Conservation (phyloP, 2,797 vertebrate genomes). For the Atherinosoma microstoma region DNA sequence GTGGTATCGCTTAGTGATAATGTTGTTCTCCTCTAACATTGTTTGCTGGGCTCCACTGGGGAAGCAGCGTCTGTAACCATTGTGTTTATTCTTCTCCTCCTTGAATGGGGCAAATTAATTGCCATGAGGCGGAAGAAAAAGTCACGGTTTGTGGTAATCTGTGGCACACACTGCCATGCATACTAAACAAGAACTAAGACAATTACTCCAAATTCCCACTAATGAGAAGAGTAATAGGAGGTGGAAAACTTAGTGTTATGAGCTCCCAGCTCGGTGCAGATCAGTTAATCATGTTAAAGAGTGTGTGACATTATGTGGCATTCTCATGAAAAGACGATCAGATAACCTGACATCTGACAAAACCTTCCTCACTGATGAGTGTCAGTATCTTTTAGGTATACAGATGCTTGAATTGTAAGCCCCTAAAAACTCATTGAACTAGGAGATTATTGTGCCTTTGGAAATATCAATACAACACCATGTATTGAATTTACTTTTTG, state of each 20-base stretch:
- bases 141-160: slow-evolving; percentile 68
- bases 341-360: slow-evolving; percentile 28
- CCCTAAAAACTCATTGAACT: slow-evolving; percentile 37
- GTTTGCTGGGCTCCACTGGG: slow-evolving; percentile 65
- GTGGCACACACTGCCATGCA: slow-evolving; percentile 48
- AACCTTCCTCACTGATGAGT: slow-evolving; percentile 9
- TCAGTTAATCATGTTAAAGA: slow-evolving; percentile 17
- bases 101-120: slow-evolving; percentile 76
- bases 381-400: slow-evolving; percentile 18
- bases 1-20: slow-evolving; percentile 64
- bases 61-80: slow-evolving; percentile 58
- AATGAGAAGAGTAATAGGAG: slow-evolving; percentile 58
- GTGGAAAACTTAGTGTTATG: slow-evolving; percentile 32
- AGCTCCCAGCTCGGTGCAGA: slow-evolving; percentile 32
- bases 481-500: slow-evolving; percentile 36
- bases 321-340: slow-evolving; percentile 18
- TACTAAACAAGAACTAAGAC: slow-evolving; percentile 60
- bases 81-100: slow-evolving; percentile 72
- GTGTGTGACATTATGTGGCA: background rate
- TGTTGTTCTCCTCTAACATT: slow-evolving; percentile 60
- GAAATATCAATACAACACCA: slow-evolving; percentile 28
- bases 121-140: slow-evolving; percentile 63
- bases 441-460: slow-evolving; percentile 32
- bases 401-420: slow-evolving; percentile 21
- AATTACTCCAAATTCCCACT: slow-evolving; percentile 64